These are phyloP conservation scores for Neodiprion virginianus DNA, from an alignment of 1,140 invertebrate genomes.

Conservation along the genomic window DNA sequence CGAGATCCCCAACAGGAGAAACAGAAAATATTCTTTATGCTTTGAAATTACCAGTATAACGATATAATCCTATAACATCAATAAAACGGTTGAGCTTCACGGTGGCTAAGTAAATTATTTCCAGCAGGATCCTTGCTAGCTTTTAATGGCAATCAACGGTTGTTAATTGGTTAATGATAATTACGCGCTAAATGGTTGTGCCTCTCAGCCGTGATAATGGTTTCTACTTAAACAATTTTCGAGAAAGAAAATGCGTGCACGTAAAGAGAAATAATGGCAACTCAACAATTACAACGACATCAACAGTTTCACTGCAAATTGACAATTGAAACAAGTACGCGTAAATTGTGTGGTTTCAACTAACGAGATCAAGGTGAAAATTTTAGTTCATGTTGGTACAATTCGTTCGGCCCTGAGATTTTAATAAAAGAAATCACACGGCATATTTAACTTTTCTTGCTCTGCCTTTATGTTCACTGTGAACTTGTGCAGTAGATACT, in stretches of 20 bases:
- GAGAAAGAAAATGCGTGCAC: too few species aligned
- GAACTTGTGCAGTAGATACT: too few species aligned
- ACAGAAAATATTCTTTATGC: background rate
- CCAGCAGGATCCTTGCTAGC: background rate
- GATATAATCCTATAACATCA: background rate
- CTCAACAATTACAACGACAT: too few species aligned
- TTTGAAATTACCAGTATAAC: background rate
- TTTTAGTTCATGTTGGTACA: too few species aligned
- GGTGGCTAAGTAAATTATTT: constrained; percentile 2
- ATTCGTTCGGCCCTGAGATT: background rate
- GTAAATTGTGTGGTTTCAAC: background rate
- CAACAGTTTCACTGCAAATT: too few species aligned
- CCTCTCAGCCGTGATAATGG: too few species aligned
- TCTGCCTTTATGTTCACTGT: background rate
- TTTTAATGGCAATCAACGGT: background rate
- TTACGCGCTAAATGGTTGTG: background rate
- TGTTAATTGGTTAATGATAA: background rate
- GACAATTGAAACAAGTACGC: too few species aligned
- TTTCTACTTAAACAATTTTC: too few species aligned
- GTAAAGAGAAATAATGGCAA: too few species aligned
- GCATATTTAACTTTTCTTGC: background rate
- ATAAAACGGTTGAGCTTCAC: background rate
- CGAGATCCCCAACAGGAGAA: too few species aligned
- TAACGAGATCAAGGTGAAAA: constrained; percentile 1
- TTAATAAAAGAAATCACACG: background rate